Conservation (phyloP, 2,888 invertebrate species). For the Cheilosia scutellata region DNA sequence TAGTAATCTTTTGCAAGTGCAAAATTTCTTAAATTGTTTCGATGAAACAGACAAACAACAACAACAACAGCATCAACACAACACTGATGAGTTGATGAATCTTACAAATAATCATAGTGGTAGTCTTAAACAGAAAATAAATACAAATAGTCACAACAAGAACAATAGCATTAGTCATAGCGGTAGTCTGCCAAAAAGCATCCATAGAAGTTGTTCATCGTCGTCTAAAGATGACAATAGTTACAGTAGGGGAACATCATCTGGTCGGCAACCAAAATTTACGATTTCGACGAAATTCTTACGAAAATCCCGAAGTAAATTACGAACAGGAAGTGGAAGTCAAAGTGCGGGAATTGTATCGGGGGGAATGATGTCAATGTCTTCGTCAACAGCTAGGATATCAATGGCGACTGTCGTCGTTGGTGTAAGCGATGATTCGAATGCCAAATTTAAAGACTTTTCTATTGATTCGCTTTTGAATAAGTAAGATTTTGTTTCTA, state of each 20-base stretch:
- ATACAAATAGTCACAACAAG: constrained; percentile 60
- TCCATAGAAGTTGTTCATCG: constrained; percentile 12
- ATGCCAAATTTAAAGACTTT: constrained; percentile 84
- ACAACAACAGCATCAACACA: constrained; percentile 46
- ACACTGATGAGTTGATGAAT: constrained; percentile 30
- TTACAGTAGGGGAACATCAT: constrained; percentile 25
- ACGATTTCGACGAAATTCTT: constrained; percentile 83
- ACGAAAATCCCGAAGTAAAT: constrained; percentile 81
- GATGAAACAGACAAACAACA: constrained; percentile 77
- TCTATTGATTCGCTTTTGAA: constrained; percentile 84
- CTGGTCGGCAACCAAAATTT: constrained; percentile 80
- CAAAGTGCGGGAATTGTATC: constrained; percentile 38
- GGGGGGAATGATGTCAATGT: constrained; percentile 75
- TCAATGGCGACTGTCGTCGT: constrained; percentile 12
- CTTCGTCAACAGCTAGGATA: constrained; percentile 55
- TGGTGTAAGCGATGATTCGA: constrained; percentile 80
- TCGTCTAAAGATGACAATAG: constrained; percentile 28
- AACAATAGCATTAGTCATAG: constrained; percentile 42
- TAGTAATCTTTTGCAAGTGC: constrained; percentile 80
- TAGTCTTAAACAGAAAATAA: constrained; percentile 66
- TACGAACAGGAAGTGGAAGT: constrained; percentile 64
- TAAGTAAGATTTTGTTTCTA: constrained; percentile 75
- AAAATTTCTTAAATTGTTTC: constrained; percentile 82
- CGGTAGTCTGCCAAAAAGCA: constrained; percentile 19
- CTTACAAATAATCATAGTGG: constrained; percentile 36